phyloP scores from a whole-genome alignment of 64 coral and sea anemone genomes.

The Dendronephthya gigantea region DNA sequence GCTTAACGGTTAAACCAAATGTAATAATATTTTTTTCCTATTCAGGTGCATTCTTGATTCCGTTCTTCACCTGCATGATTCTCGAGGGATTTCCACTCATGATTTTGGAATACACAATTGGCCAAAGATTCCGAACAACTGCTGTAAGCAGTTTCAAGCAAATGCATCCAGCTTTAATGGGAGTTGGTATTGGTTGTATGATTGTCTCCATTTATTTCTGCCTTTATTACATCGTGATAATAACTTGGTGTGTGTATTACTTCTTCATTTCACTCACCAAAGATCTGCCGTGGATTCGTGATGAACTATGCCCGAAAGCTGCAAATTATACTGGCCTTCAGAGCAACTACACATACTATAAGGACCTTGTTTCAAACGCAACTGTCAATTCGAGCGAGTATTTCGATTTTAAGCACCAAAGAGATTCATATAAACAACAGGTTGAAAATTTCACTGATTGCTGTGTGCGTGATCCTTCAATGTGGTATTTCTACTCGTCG shows the following conservation, averaged over 20 bases:
- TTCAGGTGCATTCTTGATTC: conserved; percentile 12
- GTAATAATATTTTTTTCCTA: not conserved
- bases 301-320: not conserved
- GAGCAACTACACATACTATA: not conserved
- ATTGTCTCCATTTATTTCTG: conserved; percentile 8
- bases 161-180: conserved; percentile 5
- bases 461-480: conserved; percentile 9
- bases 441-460: not conserved
- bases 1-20: too few relatives aligned
- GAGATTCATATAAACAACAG: not conserved
- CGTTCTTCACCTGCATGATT: conserved; percentile 7
- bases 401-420: not conserved
- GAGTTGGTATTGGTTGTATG: conserved; percentile 16
- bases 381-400: not conserved
- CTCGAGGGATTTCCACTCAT: conserved; percentile 14
- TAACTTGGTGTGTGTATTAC: conserved; percentile 9
- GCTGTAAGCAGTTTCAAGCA: not conserved
- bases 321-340: not conserved
- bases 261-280: conserved; percentile 2
- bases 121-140: not conserved
- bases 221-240: conserved; percentile 2
- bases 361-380: not conserved
- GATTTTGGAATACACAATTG: not conserved
- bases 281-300: not conserved
- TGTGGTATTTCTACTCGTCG: conserved; percentile 12